Percentiles rank a stretch among this genome's conserved stretches.
Evolutionary conservation across 2,888 invertebrate genomes (phyloP).

Genomic region (Tenthredo distinguenda): DNA sequence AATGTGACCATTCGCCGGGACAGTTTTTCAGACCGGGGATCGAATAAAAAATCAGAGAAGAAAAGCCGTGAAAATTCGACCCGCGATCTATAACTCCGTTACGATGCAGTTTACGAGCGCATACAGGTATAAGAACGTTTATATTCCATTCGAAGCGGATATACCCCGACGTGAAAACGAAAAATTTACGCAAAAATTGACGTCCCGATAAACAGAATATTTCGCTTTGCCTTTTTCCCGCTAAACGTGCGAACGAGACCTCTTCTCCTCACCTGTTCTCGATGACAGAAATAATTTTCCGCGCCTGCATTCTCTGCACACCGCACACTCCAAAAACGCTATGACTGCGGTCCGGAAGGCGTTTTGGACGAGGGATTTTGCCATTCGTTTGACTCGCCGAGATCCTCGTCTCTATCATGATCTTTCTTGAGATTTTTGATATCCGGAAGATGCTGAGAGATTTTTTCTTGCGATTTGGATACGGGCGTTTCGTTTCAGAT

Average conservation of each 20-base stretch:
- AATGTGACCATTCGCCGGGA: neutral
- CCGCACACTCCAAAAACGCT: slow-evolving; percentile 10
- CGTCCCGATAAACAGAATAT: neutral
- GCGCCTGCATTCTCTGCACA: slow-evolving; percentile 17
- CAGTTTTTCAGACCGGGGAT: neutral
- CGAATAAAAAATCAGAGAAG: neutral
- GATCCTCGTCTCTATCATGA: neutral
- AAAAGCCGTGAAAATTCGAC: no score
- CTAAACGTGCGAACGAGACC: neutral
- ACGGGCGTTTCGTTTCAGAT: neutral
- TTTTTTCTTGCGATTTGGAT: neutral
- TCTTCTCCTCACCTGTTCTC: neutral
- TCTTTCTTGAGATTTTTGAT: neutral
- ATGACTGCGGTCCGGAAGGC: slow-evolving; percentile 21
- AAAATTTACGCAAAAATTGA: slow-evolving; percentile 11
- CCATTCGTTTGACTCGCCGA: neutral
- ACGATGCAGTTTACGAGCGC: no score
- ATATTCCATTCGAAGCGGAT: neutral
- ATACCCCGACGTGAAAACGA: neutral
- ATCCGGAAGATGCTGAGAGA: neutral
- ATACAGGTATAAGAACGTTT: neutral
- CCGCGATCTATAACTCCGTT: no score
- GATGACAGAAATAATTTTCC: neutral
- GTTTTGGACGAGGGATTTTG: neutral
- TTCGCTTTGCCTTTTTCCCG: neutral